Percentiles rank a stretch among this genome's conserved stretches.
Evolutionary conservation across 2,888 invertebrate genomes (phyloP).

Genomic region (Fragum whitleyi): DNA sequence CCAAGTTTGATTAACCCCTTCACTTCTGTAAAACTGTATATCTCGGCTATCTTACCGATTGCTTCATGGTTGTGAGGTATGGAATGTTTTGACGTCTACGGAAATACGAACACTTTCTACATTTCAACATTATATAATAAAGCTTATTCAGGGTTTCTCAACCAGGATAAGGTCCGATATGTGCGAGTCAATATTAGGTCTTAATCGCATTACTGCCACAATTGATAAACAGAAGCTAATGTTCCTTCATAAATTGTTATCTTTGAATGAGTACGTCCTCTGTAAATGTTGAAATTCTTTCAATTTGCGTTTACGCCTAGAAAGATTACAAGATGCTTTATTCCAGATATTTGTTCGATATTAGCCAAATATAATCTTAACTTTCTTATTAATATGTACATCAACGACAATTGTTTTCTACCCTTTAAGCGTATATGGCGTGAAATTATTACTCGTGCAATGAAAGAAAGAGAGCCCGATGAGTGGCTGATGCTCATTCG

Average conservation of each 20-base stretch:
- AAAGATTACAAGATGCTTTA: no score
- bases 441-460: no score
- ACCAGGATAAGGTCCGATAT: conserved; percentile 7
- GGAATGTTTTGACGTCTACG: conserved; percentile 6
- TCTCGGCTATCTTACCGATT: neutral
- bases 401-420: no score
- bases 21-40: neutral
- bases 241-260: conserved; percentile 13
- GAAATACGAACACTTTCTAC: no score
- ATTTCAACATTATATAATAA: conserved; percentile 5
- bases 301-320: no score
- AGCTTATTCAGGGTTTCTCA: conserved; percentile 2
- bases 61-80: conserved; percentile 7
- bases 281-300: no score
- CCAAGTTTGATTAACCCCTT: neutral
- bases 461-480: no score
- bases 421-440: no score
- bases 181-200: conserved; percentile 19
- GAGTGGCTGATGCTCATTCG: no score
- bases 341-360: no score
- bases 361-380: no score
- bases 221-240: neutral
- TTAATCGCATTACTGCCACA: neutral
- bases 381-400: no score
- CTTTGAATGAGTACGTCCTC: neutral